Evolutionary conservation across 2,113 vertebrate genomes (phyloP).

Genomic region (Cheilinus undulatus): DNA sequence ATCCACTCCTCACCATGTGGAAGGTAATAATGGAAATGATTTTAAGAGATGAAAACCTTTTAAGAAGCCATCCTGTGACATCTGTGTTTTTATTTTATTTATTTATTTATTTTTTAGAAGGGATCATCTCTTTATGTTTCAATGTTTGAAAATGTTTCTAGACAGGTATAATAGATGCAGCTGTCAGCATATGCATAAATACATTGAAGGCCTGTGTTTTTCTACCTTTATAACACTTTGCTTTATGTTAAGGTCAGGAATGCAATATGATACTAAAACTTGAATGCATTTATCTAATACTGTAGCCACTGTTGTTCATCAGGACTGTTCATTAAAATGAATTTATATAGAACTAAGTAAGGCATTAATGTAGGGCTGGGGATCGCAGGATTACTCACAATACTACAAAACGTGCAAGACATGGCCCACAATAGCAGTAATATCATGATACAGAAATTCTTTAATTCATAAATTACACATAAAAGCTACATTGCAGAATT

Average conservation of each 20-base stretch:
- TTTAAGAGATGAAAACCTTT: neutral
- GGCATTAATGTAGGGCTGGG: too few species aligned
- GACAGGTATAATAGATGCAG: slow-evolving; percentile 41
- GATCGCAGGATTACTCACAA: too few species aligned
- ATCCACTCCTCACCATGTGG: slow-evolving; percentile 44
- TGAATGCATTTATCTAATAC: neutral
- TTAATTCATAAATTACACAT: too few species aligned
- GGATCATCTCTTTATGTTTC: slow-evolving; percentile 15
- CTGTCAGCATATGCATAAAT: slow-evolving; percentile 34
- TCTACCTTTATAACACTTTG: slow-evolving; percentile 37
- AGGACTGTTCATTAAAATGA: too few species aligned
- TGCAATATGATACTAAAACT: slow-evolving; percentile 47
- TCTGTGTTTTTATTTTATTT: neutral
- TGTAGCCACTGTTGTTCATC: too few species aligned
- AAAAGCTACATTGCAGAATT: too few species aligned
- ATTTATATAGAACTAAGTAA: too few species aligned
- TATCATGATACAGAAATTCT: too few species aligned
- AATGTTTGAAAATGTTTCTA: slow-evolving; percentile 43
- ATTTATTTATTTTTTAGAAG: slow-evolving; percentile 1
- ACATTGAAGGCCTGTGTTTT: slow-evolving; percentile 48
- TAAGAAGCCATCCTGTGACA: neutral
- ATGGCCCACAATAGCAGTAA: too few species aligned
- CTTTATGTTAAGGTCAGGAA: slow-evolving; percentile 43
- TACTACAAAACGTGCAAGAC: too few species aligned
- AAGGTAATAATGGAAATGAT: slow-evolving; percentile 16